Base-by-base conservation (phyloP, 2,113 vertebrate species). In the Tonatia bakeri region DNA sequence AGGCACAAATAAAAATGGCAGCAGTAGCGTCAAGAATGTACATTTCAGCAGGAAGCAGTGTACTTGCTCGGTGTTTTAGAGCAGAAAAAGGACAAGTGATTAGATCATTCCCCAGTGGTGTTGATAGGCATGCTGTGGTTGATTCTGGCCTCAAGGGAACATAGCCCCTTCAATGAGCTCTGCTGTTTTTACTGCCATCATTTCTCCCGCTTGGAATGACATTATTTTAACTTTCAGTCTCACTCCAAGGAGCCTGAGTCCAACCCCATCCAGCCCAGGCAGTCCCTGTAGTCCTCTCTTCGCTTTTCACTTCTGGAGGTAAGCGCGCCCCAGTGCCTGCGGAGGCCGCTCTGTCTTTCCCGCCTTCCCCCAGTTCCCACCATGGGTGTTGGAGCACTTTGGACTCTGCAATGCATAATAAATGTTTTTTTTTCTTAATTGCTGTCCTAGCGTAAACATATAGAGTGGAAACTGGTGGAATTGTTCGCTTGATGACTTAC, bases 271-370 rank as follows among this genome's bases (percentile, higher is more conserved):
- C 99, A 99, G 99, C 95, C 99, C 99, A 95, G 99, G 99, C 99
- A 99, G 99, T 95, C 99, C 99, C 95, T 99, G 99, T 99, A 99
- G 99, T 97, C 99, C 99, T 96, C 99, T 99, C 99, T 99, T 99
- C 98, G 99, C 99, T 90, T 99, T 99, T 98, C 99, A 99, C 99
- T 99, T 99, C 98, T 99, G 99, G 99, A 99, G 99, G 99, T 99
- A 99, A 99, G 99, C 99, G 4, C 94, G 84, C 97, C 96, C 95
- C 97, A 97, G 98, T 91, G 90, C 81, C 96, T 79, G 7, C 56
- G 91, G 4, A 77, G 31, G 87, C 50, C 61, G 5, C 70, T 69
- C 80, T 43, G 24, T 89, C 56, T 92, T 47, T 40, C 76, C 80
- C 47, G 43, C 59, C 17, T 38, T 65, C 28, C 7, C 1, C 38